These are phyloP conservation scores for Elysia chlorotica DNA, from an alignment of 1,140 invertebrate genomes.

Conservation along the genomic window DNA sequence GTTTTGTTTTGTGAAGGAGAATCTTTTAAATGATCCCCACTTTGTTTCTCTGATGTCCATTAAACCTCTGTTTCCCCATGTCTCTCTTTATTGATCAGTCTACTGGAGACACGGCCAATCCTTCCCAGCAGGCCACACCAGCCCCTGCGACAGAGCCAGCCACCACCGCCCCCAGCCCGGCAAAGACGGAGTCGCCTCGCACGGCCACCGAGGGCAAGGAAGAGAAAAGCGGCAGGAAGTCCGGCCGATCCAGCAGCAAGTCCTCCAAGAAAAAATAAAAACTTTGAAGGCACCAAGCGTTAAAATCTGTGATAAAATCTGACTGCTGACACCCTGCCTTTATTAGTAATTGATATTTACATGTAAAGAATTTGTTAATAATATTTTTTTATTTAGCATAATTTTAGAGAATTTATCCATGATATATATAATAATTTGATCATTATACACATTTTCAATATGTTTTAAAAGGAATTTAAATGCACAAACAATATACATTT, in stretches of 20 bases:
- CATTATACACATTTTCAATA: neutral
- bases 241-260: conserved; percentile 12
- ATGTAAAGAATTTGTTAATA: neutral
- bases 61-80: neutral
- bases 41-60: neutral
- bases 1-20: neutral
- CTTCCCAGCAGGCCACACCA: neutral
- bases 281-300: neutral
- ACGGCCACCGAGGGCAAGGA: neutral
- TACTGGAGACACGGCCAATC: neutral
- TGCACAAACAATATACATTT: too few species aligned
- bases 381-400: neutral
- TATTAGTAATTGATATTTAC: neutral
- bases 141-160: neutral
- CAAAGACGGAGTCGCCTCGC: neutral
- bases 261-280: conserved; percentile 12
- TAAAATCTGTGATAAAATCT: neutral
- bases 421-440: neutral
- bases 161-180: neutral
- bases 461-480: too few species aligned
- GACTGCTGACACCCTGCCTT: neutral
- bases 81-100: neutral
- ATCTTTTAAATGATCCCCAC: neutral
- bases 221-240: conserved; percentile 13
- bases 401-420: neutral